phyloP scores from a whole-genome alignment of 2,888 invertebrate genomes.

The Philopedon plagiatum region DNA sequence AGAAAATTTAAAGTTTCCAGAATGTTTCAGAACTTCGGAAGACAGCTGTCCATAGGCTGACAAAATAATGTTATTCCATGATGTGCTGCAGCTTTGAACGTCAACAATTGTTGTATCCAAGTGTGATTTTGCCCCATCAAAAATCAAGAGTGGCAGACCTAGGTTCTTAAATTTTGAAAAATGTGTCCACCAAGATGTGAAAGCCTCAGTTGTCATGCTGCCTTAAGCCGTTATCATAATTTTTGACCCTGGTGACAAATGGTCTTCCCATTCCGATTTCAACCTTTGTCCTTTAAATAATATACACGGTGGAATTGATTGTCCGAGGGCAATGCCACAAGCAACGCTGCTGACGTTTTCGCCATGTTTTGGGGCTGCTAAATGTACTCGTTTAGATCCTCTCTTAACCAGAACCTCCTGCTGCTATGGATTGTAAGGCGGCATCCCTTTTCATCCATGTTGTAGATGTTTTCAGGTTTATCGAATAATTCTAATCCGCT shows the following conservation, averaged over 20 bases:
- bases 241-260: constrained; percentile 53
- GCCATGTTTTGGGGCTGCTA: constrained; percentile 58
- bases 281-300: constrained; percentile 56
- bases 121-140: too few relatives aligned
- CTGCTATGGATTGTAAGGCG: constrained; percentile 54
- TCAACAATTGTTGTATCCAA: too few relatives aligned
- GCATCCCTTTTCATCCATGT: constrained; percentile 46
- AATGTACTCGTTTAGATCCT: constrained; percentile 56
- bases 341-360: constrained; percentile 60
- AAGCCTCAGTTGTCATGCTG: constrained; percentile 55
- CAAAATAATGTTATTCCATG: too few relatives aligned
- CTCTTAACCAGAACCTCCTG: constrained; percentile 54
- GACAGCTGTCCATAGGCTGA: too few relatives aligned
- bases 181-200: too few relatives aligned
- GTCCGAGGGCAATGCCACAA: constrained; percentile 56
- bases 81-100: too few relatives aligned
- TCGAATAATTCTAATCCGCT: neutral
- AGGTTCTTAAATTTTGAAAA: neutral
- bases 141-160: neutral
- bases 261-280: constrained; percentile 53
- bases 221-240: constrained; percentile 56
- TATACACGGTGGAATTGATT: constrained; percentile 58
- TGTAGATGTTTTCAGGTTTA: neutral
- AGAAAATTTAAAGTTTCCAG: too few relatives aligned
- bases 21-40: too few relatives aligned